phyloP scores from a whole-genome alignment of 2,797 vertebrate genomes.

The Gouania willdenowi region DNA sequence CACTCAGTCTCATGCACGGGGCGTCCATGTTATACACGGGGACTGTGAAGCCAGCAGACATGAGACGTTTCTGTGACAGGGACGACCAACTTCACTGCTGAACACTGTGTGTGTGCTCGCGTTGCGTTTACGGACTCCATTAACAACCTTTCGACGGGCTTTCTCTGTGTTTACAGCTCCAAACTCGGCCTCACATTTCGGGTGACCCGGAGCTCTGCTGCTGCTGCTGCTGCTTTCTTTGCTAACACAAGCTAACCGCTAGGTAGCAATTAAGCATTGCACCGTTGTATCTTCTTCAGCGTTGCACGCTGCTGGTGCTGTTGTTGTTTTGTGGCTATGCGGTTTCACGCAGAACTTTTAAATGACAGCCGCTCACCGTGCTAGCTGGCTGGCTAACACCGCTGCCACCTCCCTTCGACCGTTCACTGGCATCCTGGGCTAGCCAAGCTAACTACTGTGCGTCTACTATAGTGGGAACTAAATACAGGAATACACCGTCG shows the following conservation, averaged over 20 bases:
- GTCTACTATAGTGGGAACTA: constrained; percentile 43
- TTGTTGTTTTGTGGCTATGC: constrained; percentile 19
- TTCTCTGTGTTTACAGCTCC: constrained; percentile 30
- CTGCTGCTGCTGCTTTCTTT: too few relatives aligned
- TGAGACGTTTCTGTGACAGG: constrained; percentile 24
- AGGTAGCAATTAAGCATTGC: constrained; percentile 24
- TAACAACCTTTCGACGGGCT: constrained; percentile 17
- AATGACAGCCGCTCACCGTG: constrained; percentile 57
- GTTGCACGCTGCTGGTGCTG: not conserved
- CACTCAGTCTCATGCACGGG: constrained; percentile 65
- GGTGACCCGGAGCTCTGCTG: constrained; percentile 35
- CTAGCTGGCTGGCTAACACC: constrained; percentile 61
- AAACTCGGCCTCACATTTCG: constrained; percentile 40
- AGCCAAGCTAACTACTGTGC: constrained; percentile 52
- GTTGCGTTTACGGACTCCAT: constrained; percentile 13
- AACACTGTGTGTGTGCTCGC: constrained; percentile 5
- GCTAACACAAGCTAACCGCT: constrained; percentile 48
- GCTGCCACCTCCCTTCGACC: constrained; percentile 46
- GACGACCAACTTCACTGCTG: constrained; percentile 17
- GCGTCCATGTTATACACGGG: constrained; percentile 79
- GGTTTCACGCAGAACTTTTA: constrained; percentile 45
- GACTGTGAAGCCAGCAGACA: constrained; percentile 35
- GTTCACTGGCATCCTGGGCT: constrained; percentile 52
- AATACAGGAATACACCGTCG: constrained; percentile 54
- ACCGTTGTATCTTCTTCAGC: not conserved